phyloP scores from a whole-genome alignment of 2,888 invertebrate species.

The Limnephilus lunatus region DNA sequence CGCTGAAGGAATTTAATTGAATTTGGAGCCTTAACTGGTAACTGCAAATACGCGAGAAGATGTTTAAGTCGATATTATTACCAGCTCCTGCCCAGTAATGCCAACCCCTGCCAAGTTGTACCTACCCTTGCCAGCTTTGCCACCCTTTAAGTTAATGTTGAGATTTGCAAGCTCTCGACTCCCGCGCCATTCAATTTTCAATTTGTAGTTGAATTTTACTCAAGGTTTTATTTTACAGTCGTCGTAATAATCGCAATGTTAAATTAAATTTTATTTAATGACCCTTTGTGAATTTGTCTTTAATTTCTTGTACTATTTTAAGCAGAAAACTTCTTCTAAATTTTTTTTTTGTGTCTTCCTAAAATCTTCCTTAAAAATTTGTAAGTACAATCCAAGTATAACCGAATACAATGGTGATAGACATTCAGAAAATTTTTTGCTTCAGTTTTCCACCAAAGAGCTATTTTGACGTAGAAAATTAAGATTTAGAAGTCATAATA shows the following conservation, averaged over 20 bases:
- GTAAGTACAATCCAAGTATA: too few species aligned
- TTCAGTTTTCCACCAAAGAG: too few species aligned
- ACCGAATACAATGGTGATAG: too few species aligned
- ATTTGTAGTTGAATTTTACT: slow-evolving; percentile 10
- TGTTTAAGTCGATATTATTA: slow-evolving; percentile 31
- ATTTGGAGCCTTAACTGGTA: slow-evolving; percentile 21
- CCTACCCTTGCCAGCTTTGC: neutral
- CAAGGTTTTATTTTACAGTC: neutral
- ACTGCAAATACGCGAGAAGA: slow-evolving; percentile 19
- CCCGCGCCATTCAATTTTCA: slow-evolving; percentile 14
- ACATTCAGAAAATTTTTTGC: too few species aligned
- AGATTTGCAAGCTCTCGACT: slow-evolving; percentile 39
- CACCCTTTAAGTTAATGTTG: slow-evolving; percentile 13
- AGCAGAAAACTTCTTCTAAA: too few species aligned
- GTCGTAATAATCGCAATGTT: neutral
- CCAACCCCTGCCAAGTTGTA: neutral
- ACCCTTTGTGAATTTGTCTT: neutral
- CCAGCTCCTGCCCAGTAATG: neutral
- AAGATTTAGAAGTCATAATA: too few species aligned
- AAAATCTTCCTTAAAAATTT: too few species aligned
- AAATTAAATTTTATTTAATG: neutral
- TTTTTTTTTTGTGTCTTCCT: too few species aligned
- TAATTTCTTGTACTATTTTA: too few species aligned
- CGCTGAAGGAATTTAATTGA: slow-evolving; percentile 37
- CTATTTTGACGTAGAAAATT: too few species aligned